Base-by-base conservation (phyloP, 2,888 invertebrate genomes). In the Apamea epomidion region DNA sequence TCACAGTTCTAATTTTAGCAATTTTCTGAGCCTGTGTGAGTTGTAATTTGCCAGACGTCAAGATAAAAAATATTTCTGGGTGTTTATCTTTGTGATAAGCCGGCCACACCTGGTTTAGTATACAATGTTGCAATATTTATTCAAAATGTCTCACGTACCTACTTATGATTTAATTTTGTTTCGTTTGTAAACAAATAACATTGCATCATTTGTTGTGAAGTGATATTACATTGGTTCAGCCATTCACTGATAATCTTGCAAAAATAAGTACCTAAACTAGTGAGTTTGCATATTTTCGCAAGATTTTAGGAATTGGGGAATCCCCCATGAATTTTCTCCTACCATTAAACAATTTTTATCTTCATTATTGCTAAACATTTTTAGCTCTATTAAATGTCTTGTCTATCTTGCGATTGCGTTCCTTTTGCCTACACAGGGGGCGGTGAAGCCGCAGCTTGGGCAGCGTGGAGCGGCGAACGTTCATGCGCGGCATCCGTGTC, bases 401-500 rank as follows among this genome's bases (percentile, higher is more conserved):
- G 10, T 60, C 10, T 4, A 2, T 29, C 10, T 51, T 48, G 7
- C 21, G 21, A 65, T 37, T 37, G 37, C n/a, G 21, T 25, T 67
- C 5, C 21, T 18, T 37, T 37, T 3, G n/a, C 10, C 0, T 42
- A 37, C 0, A 16, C 16, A 89, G 96, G 94, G 14, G 96, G 95
- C 1, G 96, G 96, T 1, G 96, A 95, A 75, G 95, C 94, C 8
- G 96, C 95, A 0, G 95, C 96, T 4, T 97, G 97, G 96, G 92
- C 94, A 10, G 95, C 95, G 10, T 97, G 96, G 96, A 95, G 96
- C 87, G 97, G 96, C 0, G 95, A 94, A 84, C 94, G 96, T 1
- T 90, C 94, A 4, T 84, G 91, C 80, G 93, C 95, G 78, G 93
- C 94, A 67, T 81, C 81, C 54, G 87, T 85, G 78, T 93, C 93